Conservation (phyloP, 2,888 invertebrate genomes). For the Lochmaea capreae region DNA sequence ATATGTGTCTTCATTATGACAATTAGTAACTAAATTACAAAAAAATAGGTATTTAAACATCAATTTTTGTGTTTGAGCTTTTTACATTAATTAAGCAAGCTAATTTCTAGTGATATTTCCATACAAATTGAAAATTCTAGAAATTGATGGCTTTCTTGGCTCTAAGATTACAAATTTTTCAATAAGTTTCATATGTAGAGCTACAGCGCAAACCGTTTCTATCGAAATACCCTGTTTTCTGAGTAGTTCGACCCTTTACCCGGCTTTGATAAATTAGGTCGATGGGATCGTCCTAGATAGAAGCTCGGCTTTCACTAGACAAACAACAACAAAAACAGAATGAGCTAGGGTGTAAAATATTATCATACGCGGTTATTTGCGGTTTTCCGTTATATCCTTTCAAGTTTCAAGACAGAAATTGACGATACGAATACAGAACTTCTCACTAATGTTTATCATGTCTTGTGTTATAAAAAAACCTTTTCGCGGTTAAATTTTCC, state of each 20-base stretch:
- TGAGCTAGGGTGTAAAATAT: background rate
- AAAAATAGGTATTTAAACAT: too few relatives aligned
- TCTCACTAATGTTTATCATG: too few relatives aligned
- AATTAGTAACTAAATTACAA: too few relatives aligned
- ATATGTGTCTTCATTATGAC: too few relatives aligned
- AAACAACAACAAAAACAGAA: background rate
- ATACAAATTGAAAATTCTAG: too few relatives aligned
- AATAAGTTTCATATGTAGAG: background rate
- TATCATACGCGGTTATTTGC: background rate
- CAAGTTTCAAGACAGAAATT: background rate
- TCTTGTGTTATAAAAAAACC: too few relatives aligned
- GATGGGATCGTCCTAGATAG: constrained; percentile 8
- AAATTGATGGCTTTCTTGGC: too few relatives aligned
- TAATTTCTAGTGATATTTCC: too few relatives aligned
- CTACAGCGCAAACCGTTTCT: background rate
- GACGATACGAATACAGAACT: background rate
- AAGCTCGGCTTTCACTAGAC: background rate
- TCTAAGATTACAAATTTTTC: background rate
- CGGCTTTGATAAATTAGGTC: constrained; percentile 10
- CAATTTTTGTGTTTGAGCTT: too few relatives aligned
- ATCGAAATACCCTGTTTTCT: background rate
- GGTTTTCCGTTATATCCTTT: background rate
- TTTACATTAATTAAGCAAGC: too few relatives aligned
- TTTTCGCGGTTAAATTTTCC: too few relatives aligned
- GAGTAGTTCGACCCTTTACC: background rate